Conservation (phyloP, 2,113 vertebrate species). For the Athene noctua region DNA sequence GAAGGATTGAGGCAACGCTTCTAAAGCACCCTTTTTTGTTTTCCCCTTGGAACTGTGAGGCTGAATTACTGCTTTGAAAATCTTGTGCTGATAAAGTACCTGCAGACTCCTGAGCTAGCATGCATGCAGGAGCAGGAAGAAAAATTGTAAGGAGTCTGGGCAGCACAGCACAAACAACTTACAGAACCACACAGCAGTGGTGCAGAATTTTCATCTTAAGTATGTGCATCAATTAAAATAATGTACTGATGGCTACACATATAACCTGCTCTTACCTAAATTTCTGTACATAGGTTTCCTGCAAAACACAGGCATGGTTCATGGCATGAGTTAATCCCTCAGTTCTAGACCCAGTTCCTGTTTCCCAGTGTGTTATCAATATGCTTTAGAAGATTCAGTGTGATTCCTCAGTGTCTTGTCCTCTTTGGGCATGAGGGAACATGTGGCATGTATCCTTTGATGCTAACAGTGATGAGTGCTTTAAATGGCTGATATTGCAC, state of each 20-base stretch:
- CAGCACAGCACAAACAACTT: neutral
- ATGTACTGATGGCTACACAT: neutral
- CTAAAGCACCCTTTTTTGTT: neutral
- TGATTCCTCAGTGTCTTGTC: too few species aligned
- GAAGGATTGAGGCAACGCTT: neutral
- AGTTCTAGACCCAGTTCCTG: neutral
- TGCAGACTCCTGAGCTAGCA: neutral
- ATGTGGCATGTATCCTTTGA: neutral
- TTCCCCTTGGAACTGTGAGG: neutral
- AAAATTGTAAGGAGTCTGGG: neutral
- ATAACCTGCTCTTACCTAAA: neutral
- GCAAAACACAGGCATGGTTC: neutral
- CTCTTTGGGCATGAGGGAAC: neutral
- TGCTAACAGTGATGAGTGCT: neutral
- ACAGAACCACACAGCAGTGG: neutral
- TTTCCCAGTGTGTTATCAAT: neutral
- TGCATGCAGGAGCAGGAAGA: neutral
- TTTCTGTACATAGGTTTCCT: neutral
- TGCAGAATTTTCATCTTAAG: neutral
- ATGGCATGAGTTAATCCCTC: fast-evolving
- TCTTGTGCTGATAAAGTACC: neutral
- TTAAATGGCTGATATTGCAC: neutral
- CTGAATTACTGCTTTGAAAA: neutral
- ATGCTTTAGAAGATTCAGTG: neutral
- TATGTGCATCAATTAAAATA: neutral